phyloP scores from a whole-genome alignment of 2,888 invertebrate species.

The Lagria hirta region DNA sequence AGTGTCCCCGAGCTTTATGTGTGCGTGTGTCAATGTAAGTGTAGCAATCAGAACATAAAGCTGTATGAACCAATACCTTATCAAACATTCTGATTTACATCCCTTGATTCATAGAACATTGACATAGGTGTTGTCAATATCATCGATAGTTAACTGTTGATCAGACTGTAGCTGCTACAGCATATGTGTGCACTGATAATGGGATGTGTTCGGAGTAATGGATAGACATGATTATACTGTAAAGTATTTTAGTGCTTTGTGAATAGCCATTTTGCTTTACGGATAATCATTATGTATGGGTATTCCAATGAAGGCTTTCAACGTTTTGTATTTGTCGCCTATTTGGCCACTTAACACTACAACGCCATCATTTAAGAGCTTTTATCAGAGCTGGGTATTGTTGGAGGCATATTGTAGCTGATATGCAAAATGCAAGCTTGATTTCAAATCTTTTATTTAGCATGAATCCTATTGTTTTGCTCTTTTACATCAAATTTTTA shows the following conservation, averaged over 20 bases:
- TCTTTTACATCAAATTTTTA: too few relatives aligned
- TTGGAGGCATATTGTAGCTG: background rate
- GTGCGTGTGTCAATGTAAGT: conserved; percentile 13
- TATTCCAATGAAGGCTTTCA: conserved; percentile 15
- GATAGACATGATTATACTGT: conserved; percentile 29
- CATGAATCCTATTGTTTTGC: too few relatives aligned
- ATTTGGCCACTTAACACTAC: conserved; percentile 19
- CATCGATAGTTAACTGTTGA: conserved; percentile 34
- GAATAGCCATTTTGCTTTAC: conserved; percentile 26
- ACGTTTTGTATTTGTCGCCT: conserved; percentile 14
- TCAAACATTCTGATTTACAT: conserved; percentile 2
- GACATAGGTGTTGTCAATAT: conserved; percentile 37
- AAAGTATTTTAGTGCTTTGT: conserved; percentile 28
- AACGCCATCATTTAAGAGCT: conserved; percentile 16
- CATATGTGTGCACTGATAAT: conserved; percentile 34
- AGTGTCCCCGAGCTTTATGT: conserved; percentile 13
- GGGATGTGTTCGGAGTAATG: conserved; percentile 35
- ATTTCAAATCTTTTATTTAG: too few relatives aligned
- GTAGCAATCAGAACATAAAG: too few relatives aligned
- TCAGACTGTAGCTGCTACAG: conserved; percentile 33
- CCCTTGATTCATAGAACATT: conserved; percentile 18
- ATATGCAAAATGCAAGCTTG: too few relatives aligned
- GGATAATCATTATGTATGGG: conserved; percentile 27
- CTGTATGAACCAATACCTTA: too few relatives aligned
- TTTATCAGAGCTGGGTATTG: conserved; percentile 8